Evolutionary conservation across 2,888 invertebrate species (phyloP).

Genomic region (Parnassius smintheus): DNA sequence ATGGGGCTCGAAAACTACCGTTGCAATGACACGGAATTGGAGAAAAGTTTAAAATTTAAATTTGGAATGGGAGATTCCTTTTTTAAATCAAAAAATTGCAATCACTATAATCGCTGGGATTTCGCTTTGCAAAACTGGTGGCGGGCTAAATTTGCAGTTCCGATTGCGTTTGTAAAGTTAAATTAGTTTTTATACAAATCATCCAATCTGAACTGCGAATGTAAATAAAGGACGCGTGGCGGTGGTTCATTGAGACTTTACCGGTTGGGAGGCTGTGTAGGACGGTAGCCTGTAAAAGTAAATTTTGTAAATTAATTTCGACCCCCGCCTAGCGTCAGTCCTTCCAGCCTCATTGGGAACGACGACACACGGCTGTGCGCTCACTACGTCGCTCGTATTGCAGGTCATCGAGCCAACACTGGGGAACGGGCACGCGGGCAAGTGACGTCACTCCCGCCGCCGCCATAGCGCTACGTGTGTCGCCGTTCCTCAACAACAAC

Average conservation of each 20-base stretch:
- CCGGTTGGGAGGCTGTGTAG: background rate
- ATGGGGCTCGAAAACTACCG: conserved; percentile 60
- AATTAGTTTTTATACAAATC: background rate
- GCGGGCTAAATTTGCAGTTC: conserved; percentile 57
- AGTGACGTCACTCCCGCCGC: conserved; percentile 58
- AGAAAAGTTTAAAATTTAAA: conserved; percentile 13
- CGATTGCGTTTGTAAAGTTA: conserved; percentile 31
- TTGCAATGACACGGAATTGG: conserved; percentile 46
- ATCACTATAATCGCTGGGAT: conserved; percentile 61
- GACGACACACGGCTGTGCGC: conserved; percentile 77
- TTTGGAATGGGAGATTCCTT: conserved; percentile 37
- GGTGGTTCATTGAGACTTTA: conserved; percentile 38
- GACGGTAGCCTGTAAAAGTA: background rate
- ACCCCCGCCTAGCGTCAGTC: conserved; percentile 35
- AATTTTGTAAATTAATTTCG: conserved; percentile 4
- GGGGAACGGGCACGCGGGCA: conserved; percentile 70
- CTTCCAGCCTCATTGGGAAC: conserved; percentile 66
- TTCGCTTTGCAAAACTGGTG: conserved; percentile 67
- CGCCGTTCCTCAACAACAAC: conserved; percentile 74
- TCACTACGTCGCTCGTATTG: conserved; percentile 67
- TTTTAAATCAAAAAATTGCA: too few relatives aligned
- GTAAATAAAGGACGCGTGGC: conserved; percentile 52
- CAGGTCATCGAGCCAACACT: conserved; percentile 67
- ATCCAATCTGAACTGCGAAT: conserved; percentile 44
- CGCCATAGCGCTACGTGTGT: conserved; percentile 69